Conservation (phyloP, 2,113 vertebrate species). For the Haemorhous mexicanus region DNA sequence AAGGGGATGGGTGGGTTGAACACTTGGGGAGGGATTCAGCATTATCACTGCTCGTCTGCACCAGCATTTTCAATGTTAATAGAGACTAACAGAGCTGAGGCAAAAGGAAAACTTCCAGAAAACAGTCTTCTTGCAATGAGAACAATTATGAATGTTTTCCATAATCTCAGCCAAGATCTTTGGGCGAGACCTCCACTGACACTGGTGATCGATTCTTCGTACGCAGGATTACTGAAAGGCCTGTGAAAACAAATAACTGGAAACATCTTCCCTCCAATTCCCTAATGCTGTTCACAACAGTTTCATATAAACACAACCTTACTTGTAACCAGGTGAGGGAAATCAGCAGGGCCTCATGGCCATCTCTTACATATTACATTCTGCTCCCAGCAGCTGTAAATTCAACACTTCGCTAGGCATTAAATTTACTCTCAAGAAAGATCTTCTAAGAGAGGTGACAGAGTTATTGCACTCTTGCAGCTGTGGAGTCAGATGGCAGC, state of each 20-base stretch:
- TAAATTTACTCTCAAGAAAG: conserved; percentile 60
- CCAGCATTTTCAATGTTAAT: background rate
- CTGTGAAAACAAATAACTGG: background rate
- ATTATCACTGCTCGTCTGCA: rapidly evolving
- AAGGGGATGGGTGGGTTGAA: background rate
- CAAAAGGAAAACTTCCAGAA: background rate
- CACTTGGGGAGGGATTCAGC: background rate
- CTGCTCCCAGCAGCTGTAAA: conserved; percentile 42
- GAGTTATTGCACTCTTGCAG: conserved; percentile 55
- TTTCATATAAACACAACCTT: conserved; percentile 15
- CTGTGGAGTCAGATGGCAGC: conserved; percentile 45
- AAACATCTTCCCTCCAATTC: conserved; percentile 19
- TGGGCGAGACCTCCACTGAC: background rate
- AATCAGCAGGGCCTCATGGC: background rate
- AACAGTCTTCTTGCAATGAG: background rate
- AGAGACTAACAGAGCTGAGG: background rate
- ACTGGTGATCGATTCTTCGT: background rate
- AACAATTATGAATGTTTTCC: background rate
- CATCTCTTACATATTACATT: conserved; percentile 18
- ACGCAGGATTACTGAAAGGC: background rate
- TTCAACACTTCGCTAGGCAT: conserved; percentile 31
- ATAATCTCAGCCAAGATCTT: background rate
- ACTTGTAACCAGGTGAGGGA: conserved; percentile 38
- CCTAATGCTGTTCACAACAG: background rate
- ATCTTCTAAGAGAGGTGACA: conserved; percentile 52